A percentile compares a stretch with the other conserved stretches of the same genome.
Conservation (phyloP, 2,113 vertebrate genomes). For the Copsychus sechellarum region DNA sequence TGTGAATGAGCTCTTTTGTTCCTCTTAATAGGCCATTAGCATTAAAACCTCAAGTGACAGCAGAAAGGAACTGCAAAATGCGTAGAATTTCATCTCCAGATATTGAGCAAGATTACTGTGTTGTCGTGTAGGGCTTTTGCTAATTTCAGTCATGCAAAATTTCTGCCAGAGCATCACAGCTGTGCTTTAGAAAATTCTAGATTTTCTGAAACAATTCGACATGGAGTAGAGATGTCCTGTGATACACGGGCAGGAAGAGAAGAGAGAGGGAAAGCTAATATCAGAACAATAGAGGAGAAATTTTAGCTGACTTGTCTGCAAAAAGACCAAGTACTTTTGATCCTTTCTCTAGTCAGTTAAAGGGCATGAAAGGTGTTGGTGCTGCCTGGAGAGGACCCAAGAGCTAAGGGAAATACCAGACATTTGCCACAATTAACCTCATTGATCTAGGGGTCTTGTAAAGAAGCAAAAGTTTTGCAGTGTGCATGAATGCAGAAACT, state of each 20-base stretch:
- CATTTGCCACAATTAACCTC: not conserved
- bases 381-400: not conserved
- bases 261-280: not conserved
- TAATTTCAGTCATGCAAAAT: not conserved
- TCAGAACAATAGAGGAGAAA: not conserved
- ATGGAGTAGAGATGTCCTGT: not conserved
- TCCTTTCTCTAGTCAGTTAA: not conserved
- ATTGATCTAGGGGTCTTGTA: not conserved
- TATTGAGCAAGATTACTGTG: not conserved
- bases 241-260: not conserved
- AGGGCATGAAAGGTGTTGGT: not conserved
- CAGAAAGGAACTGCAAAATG: not conserved
- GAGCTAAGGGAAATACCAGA: not conserved
- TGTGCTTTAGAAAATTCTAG: not conserved
- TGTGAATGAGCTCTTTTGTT: not conserved
- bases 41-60: not conserved
- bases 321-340: not conserved
- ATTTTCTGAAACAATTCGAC: not conserved
- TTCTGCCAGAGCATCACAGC: not conserved
- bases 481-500: not conserved
- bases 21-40: not conserved
- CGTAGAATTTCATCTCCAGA: not conserved
- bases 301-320: not conserved
- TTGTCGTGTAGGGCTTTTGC: not conserved
- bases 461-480: not conserved